A percentile compares a stretch with the other conserved stretches of the same genome.
These are phyloP conservation scores for Shinisaurus crocodilurus DNA, from an alignment of 2,113 vertebrate genomes.

Conservation along the genomic window DNA sequence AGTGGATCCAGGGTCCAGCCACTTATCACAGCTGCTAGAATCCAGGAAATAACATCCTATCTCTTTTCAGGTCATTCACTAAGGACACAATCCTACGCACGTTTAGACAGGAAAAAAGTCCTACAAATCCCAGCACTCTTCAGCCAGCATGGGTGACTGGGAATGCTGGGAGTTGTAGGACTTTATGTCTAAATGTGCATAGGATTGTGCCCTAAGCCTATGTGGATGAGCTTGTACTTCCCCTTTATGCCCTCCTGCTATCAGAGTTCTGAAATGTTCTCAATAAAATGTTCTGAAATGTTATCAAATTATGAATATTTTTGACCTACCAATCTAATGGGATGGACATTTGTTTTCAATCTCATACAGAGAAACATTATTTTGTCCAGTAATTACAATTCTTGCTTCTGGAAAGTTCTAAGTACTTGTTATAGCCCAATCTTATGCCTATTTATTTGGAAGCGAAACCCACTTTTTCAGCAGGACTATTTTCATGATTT, in stretches of 20 bases:
- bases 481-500: not conserved
- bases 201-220: not conserved
- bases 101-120: no score
- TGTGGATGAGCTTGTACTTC: not conserved
- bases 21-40: not conserved
- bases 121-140: no score
- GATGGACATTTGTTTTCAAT: not conserved
- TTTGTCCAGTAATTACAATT: not conserved
- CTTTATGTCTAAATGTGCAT: no score
- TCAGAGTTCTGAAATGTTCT: not conserved
- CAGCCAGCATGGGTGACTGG: no score
- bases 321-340: not conserved
- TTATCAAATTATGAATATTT: not conserved
- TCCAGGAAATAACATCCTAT: not conserved
- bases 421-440: not conserved
- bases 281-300: no score
- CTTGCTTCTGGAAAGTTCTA: not conserved
- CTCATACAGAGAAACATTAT: not conserved
- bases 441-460: not conserved
- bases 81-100: no score
- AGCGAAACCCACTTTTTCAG: not conserved
- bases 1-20: not conserved
- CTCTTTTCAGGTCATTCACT: not conserved
- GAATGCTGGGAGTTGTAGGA: no score
- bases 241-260: not conserved